These are phyloP conservation scores for Diabrotica undecimpunctata DNA, from an alignment of 1,140 invertebrate genomes.

Conservation along the genomic window DNA sequence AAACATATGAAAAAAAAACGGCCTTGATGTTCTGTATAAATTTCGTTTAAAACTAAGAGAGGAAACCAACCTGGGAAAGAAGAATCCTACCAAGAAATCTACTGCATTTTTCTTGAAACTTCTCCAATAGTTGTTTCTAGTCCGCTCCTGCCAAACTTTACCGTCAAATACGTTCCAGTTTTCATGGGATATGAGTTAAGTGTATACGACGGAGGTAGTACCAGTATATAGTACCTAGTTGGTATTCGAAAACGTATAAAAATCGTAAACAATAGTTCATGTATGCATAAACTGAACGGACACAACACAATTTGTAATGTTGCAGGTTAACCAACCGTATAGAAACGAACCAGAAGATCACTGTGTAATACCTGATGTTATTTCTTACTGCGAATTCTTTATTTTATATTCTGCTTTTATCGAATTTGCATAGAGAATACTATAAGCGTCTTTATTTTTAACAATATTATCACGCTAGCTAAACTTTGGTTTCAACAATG, in stretches of 20 bases:
- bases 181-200: constrained; percentile 17
- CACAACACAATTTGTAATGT: constrained; percentile 47
- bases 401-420: no score
- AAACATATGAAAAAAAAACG: no score
- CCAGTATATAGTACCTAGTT: constrained; percentile 26
- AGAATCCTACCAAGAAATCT: no score
- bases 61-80: no score
- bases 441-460: no score
- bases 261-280: constrained; percentile 47
- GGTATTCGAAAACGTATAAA: constrained; percentile 41
- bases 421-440: no score
- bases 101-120: no score
- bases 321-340: constrained; percentile 41
- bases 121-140: not conserved
- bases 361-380: constrained; percentile 20
- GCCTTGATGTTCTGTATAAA: no score
- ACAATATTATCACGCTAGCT: no score
- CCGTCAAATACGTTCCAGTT: constrained; percentile 15
- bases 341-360: constrained; percentile 34
- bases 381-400: not conserved
- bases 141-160: not conserved
- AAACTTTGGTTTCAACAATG: no score
- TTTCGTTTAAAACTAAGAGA: no score
- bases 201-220: constrained; percentile 20
- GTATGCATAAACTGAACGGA: constrained; percentile 46